Conservation (phyloP, 2,797 vertebrate species). For the Lagodon rhomboides region DNA sequence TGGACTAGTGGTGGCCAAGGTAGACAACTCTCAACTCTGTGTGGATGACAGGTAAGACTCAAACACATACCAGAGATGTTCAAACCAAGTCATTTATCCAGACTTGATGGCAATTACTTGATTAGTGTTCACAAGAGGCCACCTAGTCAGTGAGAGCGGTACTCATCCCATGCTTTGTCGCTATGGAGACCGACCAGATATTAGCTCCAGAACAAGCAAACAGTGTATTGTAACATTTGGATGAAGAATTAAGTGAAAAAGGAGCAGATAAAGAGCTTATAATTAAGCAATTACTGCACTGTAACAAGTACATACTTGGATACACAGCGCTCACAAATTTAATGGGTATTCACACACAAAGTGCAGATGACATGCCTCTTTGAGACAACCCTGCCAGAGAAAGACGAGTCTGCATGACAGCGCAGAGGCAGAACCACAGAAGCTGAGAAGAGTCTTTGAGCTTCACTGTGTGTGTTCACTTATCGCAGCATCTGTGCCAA, state of each 20-base stretch:
- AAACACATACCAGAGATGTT: neutral
- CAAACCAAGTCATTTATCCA: neutral
- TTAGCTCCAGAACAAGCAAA: conserved; percentile 58
- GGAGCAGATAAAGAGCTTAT: conserved; percentile 49
- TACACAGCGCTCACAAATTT: conserved; percentile 14
- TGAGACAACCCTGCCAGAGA: conserved; percentile 32
- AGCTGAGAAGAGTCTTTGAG: conserved; percentile 52
- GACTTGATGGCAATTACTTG: conserved; percentile 6
- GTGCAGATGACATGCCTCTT: conserved; percentile 25
- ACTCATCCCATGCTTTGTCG: conserved; percentile 43
- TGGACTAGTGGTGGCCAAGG: conserved; percentile 76
- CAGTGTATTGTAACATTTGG: conserved; percentile 57
- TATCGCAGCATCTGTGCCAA: conserved; percentile 39
- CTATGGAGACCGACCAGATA: conserved; percentile 58
- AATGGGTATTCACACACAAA: conserved; percentile 7
- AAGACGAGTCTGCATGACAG: conserved; percentile 27
- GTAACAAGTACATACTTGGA: conserved; percentile 41
- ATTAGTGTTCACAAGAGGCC: conserved; percentile 14
- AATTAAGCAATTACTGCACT: conserved; percentile 61
- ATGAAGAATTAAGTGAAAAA: conserved; percentile 57
- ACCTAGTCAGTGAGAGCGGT: conserved; percentile 19
- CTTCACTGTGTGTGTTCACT: conserved; percentile 49
- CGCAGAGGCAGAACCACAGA: conserved; percentile 41
- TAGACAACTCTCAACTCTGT: conserved; percentile 71
- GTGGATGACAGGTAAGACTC: conserved; percentile 82